Evolutionary conservation across 2,797 vertebrate species (phyloP).

Genomic region (Coreius guichenoti): DNA sequence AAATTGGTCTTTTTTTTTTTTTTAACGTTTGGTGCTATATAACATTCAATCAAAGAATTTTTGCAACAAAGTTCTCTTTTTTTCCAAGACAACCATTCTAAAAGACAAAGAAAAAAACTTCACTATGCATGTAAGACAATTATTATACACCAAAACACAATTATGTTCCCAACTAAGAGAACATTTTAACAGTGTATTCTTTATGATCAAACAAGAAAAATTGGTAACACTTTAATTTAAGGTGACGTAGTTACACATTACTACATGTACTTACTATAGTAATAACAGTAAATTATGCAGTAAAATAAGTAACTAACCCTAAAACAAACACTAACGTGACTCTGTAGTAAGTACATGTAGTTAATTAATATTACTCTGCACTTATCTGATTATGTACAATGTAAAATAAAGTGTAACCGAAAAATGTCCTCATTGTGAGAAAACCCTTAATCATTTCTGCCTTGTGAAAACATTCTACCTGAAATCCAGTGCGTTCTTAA

Average conservation of each 20-base stretch:
- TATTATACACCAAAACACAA: not conserved
- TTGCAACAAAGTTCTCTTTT: not conserved
- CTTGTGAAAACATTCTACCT: slow-evolving; percentile 6
- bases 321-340: too few relatives aligned
- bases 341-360: too few relatives aligned
- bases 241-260: too few relatives aligned
- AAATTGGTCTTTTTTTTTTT: not conserved
- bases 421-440: slow-evolving; percentile 56
- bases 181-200: slow-evolving; percentile 10
- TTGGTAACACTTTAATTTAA: too few relatives aligned
- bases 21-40: not conserved
- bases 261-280: too few relatives aligned
- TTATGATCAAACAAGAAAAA: slow-evolving; percentile 6
- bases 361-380: too few relatives aligned
- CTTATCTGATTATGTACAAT: too few relatives aligned
- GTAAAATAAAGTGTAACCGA: too few relatives aligned
- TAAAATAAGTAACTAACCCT: too few relatives aligned
- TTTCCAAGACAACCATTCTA: not conserved
- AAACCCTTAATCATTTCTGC: slow-evolving; percentile 32
- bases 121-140: not conserved
- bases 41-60: not conserved
- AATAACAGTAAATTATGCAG: too few relatives aligned
- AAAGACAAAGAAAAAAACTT: not conserved
- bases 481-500: not conserved
- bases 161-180: not conserved